Evolutionary conservation across 2,113 vertebrate species (phyloP).

Genomic region (Coryphaenoides rupestris): DNA sequence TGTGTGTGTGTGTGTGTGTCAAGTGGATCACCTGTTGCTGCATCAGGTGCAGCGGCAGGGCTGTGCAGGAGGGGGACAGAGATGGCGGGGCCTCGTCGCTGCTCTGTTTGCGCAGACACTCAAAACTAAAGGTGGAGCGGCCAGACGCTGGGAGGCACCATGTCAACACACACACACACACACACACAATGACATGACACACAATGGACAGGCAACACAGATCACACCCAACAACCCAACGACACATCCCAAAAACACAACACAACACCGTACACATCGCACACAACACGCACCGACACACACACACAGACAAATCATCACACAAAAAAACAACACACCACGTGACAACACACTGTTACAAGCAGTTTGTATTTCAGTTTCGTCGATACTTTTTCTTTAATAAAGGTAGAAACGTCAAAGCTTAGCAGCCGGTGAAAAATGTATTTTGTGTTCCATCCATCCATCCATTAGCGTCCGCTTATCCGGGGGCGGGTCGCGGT

Average conservation of each 20-base stretch:
- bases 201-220: background rate
- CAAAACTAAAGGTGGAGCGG: slow-evolving; percentile 88
- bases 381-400: too few species aligned
- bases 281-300: too few species aligned
- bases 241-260: background rate
- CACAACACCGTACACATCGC: background rate
- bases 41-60: slow-evolving; percentile 88
- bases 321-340: too few species aligned
- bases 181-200: background rate
- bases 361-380: too few species aligned
- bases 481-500: too few species aligned
- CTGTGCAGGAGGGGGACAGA: slow-evolving; percentile 76
- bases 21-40: slow-evolving; percentile 85
- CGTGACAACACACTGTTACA: too few species aligned
- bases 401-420: too few species aligned
- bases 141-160: slow-evolving; percentile 73
- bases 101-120: slow-evolving; percentile 88
- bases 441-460: too few species aligned
- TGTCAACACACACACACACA: slow-evolving; percentile 6
- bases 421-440: too few species aligned
- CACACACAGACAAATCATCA: too few species aligned
- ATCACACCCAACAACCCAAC: background rate
- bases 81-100: slow-evolving; percentile 80
- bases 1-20: too few species aligned
- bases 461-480: too few species aligned